Conservation (phyloP, 1,140 invertebrate species). For the Phocides pigmalion region DNA sequence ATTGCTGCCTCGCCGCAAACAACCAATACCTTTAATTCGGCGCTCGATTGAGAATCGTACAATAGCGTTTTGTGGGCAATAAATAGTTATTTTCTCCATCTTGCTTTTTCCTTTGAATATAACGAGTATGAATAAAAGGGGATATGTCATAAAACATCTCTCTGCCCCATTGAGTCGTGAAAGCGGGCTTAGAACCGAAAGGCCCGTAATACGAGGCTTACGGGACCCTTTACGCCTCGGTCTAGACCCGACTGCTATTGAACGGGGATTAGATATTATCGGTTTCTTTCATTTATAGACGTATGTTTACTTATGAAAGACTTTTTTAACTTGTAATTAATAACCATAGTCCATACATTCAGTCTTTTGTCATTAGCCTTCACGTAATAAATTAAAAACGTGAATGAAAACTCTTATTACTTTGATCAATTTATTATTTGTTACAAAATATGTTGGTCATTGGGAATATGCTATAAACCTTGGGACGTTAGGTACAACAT, state of each 20-base stretch:
- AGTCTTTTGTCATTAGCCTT: no score
- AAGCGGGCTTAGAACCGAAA: constrained; percentile 9
- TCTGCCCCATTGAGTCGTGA: constrained; percentile 24
- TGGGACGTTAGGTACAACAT: no score
- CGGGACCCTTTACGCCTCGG: constrained; percentile 7
- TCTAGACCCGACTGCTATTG: constrained; percentile 21
- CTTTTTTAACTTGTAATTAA: no score
- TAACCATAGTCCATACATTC: no score
- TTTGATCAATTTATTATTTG: no score
- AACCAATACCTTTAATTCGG: constrained; percentile 17
- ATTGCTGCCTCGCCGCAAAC: background rate
- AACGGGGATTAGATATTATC: constrained; percentile 21
- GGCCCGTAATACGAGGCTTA: constrained; percentile 25
- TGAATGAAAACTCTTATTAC: no score
- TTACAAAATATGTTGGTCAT: no score
- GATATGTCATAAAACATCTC: constrained; percentile 29
- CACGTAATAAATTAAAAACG: no score
- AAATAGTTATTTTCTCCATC: constrained; percentile 16
- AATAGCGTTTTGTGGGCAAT: constrained; percentile 17
- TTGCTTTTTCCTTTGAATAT: constrained; percentile 18
- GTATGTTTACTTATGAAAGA: background rate
- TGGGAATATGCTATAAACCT: no score
- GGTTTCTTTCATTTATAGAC: constrained; percentile 11
- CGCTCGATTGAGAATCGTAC: background rate
- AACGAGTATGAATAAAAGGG: constrained; percentile 28